These are phyloP conservation scores for Xiphophorus couchianus DNA, from an alignment of 2,113 vertebrate species.

Conservation along the genomic window DNA sequence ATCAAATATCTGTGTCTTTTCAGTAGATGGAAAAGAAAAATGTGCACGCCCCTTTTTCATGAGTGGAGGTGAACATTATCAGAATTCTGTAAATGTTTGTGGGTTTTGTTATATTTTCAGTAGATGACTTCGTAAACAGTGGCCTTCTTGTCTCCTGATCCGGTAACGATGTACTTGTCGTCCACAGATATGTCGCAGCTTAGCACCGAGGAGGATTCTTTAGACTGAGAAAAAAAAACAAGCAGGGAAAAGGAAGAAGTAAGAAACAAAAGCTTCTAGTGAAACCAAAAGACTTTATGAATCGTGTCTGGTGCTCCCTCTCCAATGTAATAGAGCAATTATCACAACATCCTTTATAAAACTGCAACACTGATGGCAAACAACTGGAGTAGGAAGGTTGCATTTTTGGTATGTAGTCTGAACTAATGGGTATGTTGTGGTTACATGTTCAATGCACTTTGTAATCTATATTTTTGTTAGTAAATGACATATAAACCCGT, in stretches of 20 bases:
- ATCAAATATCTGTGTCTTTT: slow-evolving; percentile 20
- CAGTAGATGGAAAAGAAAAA: slow-evolving; percentile 21
- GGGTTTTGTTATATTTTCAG: slow-evolving; percentile 59
- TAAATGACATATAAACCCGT: too few species aligned
- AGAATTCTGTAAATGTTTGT: slow-evolving; percentile 33
- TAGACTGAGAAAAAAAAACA: slow-evolving; percentile 82
- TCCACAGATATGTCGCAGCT: slow-evolving; percentile 97
- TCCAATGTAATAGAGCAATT: neutral
- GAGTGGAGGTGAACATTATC: slow-evolving; percentile 58
- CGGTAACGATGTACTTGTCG: slow-evolving; percentile 97
- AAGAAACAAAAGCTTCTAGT: neutral
- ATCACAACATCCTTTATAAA: neutral
- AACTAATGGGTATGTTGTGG: too few species aligned
- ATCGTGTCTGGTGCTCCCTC: neutral
- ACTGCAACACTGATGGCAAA: neutral
- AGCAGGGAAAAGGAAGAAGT: neutral
- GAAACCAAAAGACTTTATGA: neutral
- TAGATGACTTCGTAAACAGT: slow-evolving; percentile 99
- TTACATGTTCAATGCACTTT: too few species aligned
- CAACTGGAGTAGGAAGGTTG: too few species aligned
- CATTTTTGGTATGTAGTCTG: too few species aligned
- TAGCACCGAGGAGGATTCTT: slow-evolving; percentile 95
- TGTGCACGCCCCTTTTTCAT: slow-evolving; percentile 10
- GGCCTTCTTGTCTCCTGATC: slow-evolving; percentile 98
- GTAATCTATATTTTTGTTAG: too few species aligned